Base-by-base conservation (phyloP, 2,888 invertebrate species). In the Microplitis deprimator region DNA sequence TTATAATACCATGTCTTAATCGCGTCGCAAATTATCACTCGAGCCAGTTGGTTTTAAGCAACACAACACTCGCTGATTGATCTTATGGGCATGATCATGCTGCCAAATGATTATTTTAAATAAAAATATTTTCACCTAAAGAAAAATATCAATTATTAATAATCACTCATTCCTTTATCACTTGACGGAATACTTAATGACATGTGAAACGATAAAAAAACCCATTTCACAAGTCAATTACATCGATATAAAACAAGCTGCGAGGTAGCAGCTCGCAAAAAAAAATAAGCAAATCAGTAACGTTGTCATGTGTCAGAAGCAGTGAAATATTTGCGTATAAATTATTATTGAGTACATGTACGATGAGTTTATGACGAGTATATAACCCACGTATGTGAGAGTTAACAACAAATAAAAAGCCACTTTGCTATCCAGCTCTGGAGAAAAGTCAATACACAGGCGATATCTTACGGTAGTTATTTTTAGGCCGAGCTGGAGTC, bases 1-100 rank as follows among this genome's bases (percentile, higher is more conserved):
- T 86, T 83, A 81, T 80, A 84, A 84, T 86, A 77, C 82, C 84
- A 86, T 79, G 82, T 87, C 87, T 87, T 84, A 86, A 87, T 87
- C 85, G 82, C 80, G 81, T 82, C 82, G 81, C 84, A 85, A 87
- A 87, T 87, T 87, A 86, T 84, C 86, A 85, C 85, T 85, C 67
- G 65, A 73, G 75, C 78, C 76, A 78, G 78, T 81, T 79, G 68
- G 74, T 77, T 73, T 78, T 75, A 79, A 80, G 79, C 79, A 81
- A 81, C 76, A 62, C 67, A 69, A 73, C 29, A 29, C 29, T 29
- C 29, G 29, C 29, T 29, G 29, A 29, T 50, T 71, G 65, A 29
- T 29, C 29, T 29, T 29, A 29, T 2, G 29, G 29, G 29, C 29
- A 29, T 29, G 29, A 29, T 29, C 29, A 29, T 29, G 29, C 29